These are phyloP conservation scores for Ochropacha duplaris DNA, from an alignment of 2,888 invertebrate genomes.

Conservation along the genomic window DNA sequence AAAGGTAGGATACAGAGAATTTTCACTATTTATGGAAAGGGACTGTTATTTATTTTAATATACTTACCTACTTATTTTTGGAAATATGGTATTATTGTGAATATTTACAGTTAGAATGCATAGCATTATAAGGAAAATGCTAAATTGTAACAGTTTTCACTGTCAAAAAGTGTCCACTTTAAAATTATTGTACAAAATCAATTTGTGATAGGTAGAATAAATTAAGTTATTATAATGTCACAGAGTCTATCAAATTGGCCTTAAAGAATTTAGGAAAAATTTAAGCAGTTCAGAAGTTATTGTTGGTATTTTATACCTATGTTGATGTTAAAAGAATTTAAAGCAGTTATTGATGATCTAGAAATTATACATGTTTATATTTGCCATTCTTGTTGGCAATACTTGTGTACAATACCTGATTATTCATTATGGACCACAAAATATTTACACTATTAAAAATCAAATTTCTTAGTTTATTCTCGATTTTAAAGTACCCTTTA, in stretches of 20 bases:
- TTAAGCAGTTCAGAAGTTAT: conserved; percentile 12
- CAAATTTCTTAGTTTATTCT: neutral
- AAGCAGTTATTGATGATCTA: conserved; percentile 20
- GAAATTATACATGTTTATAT: neutral
- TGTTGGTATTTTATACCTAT: conserved; percentile 11
- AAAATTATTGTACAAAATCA: conserved; percentile 48
- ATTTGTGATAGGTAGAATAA: conserved; percentile 52
- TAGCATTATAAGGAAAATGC: conserved; percentile 16
- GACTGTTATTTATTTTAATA: neutral
- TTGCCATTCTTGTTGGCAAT: neutral
- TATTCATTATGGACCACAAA: neutral
- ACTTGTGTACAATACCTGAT: neutral
- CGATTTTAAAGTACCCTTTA: neutral
- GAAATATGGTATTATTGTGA: conserved; percentile 4
- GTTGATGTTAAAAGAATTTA: neutral
- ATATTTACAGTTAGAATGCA: neutral
- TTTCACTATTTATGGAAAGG: neutral
- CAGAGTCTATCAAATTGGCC: conserved; percentile 42
- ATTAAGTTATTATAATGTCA: conserved; percentile 33
- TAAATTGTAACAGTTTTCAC: conserved; percentile 30
- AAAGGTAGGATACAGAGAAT: neutral
- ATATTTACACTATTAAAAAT: neutral
- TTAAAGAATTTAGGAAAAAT: conserved; percentile 28
- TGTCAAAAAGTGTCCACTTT: conserved; percentile 34
- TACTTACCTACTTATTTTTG: conserved; percentile 6